phyloP scores from a whole-genome alignment of 1,140 invertebrate genomes.

The Listronotus bonariensis region DNA sequence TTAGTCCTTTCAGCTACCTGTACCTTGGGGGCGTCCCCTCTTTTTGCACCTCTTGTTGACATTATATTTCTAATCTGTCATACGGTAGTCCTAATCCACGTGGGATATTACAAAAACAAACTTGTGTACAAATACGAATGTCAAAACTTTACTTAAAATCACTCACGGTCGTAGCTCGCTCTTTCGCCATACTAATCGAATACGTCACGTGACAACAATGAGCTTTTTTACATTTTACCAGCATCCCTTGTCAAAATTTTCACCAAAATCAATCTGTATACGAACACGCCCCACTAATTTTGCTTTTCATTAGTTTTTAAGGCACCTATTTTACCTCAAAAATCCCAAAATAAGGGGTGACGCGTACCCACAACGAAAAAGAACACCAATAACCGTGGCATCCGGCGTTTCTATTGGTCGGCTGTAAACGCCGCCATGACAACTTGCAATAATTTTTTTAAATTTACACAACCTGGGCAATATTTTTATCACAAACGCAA shows the following conservation, averaged over 20 bases:
- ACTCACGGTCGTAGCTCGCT: slow-evolving; percentile 61
- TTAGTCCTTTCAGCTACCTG: slow-evolving; percentile 79
- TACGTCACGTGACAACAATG: slow-evolving; percentile 64
- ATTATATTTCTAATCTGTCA: slow-evolving; percentile 62
- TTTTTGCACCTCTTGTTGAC: slow-evolving; percentile 83
- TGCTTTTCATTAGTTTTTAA: slow-evolving; percentile 15
- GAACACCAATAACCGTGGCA: slow-evolving; percentile 60
- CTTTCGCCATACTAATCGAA: slow-evolving; percentile 65
- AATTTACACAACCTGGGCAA: slow-evolving; percentile 19
- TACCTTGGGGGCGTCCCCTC: slow-evolving; percentile 87
- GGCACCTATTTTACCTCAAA: slow-evolving; percentile 44
- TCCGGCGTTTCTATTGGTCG: slow-evolving; percentile 65
- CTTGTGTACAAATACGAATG: slow-evolving; percentile 68
- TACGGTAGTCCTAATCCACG: slow-evolving; percentile 53
- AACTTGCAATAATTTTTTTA: slow-evolving; percentile 56
- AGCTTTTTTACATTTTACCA: slow-evolving; percentile 53
- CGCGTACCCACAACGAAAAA: slow-evolving; percentile 61
- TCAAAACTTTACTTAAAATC: slow-evolving; percentile 62
- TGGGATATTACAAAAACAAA: slow-evolving; percentile 59
- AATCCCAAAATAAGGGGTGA: slow-evolving; percentile 64
- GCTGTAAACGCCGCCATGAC: slow-evolving; percentile 64
- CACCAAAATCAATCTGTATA: background rate
- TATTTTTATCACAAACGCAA: slow-evolving; percentile 15
- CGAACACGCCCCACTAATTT: slow-evolving; percentile 5
- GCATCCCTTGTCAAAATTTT: slow-evolving; percentile 22